A percentile compares a stretch with the other conserved stretches of the same genome.
Conservation (phyloP, 2,888 invertebrate species). For the Agonopterix heracliana region DNA sequence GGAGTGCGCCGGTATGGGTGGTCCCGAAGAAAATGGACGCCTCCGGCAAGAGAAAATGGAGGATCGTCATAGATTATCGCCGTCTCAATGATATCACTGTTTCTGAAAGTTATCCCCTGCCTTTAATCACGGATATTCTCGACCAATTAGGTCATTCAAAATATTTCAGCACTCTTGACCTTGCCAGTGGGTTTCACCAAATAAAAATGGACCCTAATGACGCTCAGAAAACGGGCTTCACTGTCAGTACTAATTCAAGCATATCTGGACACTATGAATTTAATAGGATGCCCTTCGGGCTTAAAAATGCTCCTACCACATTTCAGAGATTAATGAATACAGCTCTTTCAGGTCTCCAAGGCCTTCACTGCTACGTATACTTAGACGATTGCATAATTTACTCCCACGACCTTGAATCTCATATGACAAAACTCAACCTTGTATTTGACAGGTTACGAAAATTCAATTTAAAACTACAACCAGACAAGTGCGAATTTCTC, state of each 20-base stretch:
- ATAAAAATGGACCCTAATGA: conserved; percentile 10
- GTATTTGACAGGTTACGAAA: conserved; percentile 9
- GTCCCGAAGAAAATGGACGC: conserved; percentile 15
- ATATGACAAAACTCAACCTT: conserved; percentile 8
- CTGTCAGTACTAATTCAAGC: conserved; percentile 1
- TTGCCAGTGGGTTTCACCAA: conserved; percentile 10
- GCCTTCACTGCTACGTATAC: conserved; percentile 12
- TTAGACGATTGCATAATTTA: conserved; percentile 12
- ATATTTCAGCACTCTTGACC: conserved; percentile 20
- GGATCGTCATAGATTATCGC: conserved; percentile 15
- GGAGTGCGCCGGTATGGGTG: conserved; percentile 13
- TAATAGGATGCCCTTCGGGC: conserved; percentile 9
- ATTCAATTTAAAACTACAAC: conserved; percentile 11
- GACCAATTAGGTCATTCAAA: conserved; percentile 17
- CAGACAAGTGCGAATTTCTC: conserved; percentile 13
- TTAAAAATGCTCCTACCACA: no score
- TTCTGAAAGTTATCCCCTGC: conserved; percentile 9
- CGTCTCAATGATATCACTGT: no score
- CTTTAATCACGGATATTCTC: conserved; percentile 3
- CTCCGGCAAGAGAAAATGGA: conserved; percentile 8
- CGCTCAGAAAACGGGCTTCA: conserved; percentile 10
- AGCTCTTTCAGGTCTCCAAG: conserved; percentile 7
- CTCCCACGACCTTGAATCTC: conserved; percentile 8
- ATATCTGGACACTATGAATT: conserved; percentile 9
- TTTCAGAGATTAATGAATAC: conserved; percentile 12